Conservation (phyloP, 2,888 invertebrate genomes). For the Eristalinus sepulchralis region DNA sequence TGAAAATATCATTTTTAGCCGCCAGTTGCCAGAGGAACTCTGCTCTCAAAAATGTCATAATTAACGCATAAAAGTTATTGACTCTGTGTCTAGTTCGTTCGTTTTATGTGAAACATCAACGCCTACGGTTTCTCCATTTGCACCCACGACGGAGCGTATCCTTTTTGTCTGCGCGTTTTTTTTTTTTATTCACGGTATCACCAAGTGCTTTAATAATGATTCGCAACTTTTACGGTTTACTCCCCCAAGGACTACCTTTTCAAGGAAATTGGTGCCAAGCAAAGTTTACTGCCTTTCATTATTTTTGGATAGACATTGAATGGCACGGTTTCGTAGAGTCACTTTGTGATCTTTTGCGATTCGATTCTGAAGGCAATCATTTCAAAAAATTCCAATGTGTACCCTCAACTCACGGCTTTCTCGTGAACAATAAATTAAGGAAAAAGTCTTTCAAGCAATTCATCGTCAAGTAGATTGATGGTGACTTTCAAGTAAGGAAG, state of each 20-base stretch:
- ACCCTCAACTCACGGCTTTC: background rate
- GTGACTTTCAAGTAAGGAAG: background rate
- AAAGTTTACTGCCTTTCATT: background rate
- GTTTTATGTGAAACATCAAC: background rate
- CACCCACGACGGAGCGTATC: background rate
- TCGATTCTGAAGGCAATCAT: background rate
- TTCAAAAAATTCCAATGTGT: background rate
- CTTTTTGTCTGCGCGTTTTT: background rate
- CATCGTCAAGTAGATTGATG: background rate
- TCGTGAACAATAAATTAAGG: background rate
- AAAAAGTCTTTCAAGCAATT: background rate
- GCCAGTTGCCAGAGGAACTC: background rate
- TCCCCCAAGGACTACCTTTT: background rate
- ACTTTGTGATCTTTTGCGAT: background rate
- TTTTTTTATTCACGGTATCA: background rate
- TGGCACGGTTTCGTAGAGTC: background rate
- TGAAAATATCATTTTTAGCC: background rate
- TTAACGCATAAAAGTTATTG: background rate
- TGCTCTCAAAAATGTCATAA: background rate
- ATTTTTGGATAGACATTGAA: background rate
- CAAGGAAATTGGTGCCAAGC: background rate
- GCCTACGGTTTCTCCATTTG: background rate
- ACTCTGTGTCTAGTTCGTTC: background rate
- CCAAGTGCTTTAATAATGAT: slow-evolving; percentile 33
- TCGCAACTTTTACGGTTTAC: slow-evolving; percentile 8